Evolutionary conservation across 2,888 invertebrate species (phyloP), one percentile per base, ranked within the genome.

Genomic region (Xanthorhoe designata): DNA sequence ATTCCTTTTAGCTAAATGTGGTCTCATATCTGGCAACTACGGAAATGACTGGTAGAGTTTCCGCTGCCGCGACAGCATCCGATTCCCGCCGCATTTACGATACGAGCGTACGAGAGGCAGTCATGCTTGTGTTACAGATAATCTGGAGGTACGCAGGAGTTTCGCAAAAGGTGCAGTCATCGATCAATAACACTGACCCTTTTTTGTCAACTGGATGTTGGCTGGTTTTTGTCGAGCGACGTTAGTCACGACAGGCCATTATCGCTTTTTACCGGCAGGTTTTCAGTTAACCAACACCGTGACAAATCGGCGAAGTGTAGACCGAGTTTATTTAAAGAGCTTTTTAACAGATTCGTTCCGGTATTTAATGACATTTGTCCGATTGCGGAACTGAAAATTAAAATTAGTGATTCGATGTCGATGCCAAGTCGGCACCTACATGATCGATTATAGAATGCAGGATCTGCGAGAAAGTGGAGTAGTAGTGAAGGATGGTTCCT

Each of bases 221-320:
- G 24, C 24, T 1, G 1, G 24, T 24, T 24, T 24, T 24, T 24
- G 24, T 24, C 52, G 51, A 50, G 57, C 53, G 47, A 55, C n/a
- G n/a, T n/a, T n/a, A 61, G 61, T 70, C 70, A 69, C 69, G 68
- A 64, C 65, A 13, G 9, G 38, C 64, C 38, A 66, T 69, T 69
- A 67, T 64, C 47, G 45, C 24, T 69, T 71, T 66, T 70, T 68
- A 59, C 29, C 42, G 45, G 35, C 64, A 68, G 64, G 61, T 61
- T 60, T 65, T 53, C 50, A 54, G 60, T 38, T 24, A 55, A 60
- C 58, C 64, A 42, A 61, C 62, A 60, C 65, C 64, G 55, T 35
- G 55, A 53, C 62, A 24, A 47, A 68, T 66, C 66, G 52, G 17
- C 8, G 49, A 54, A 29, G 58, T 58, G 49, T 29, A 29, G 54